Conservation (phyloP, 1,140 invertebrate genomes). For the honey bee (Apis mellifera) region DNA sequence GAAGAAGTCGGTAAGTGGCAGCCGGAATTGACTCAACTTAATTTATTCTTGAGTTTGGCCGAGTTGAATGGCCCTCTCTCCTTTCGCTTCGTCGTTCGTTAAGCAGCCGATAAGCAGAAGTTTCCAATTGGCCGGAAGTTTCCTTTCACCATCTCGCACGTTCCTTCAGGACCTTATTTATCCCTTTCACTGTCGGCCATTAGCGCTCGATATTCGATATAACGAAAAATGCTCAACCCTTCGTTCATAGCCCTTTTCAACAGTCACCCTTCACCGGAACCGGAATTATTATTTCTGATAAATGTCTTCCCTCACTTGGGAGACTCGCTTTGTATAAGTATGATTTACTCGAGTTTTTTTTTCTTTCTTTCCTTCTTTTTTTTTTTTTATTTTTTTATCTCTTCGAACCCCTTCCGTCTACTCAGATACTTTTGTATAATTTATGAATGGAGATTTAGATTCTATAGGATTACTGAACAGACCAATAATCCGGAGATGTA, state of each 20-base stretch:
- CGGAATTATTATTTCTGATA: slow-evolving; percentile 22
- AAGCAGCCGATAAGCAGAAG: slow-evolving; percentile 60
- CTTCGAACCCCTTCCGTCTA: background rate
- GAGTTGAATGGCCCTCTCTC: slow-evolving; percentile 54
- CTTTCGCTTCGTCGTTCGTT: slow-evolving; percentile 58
- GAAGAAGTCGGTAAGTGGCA: slow-evolving; percentile 18
- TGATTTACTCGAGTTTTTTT: too few species aligned
- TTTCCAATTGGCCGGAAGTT: slow-evolving; percentile 54
- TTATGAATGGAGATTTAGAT: background rate
- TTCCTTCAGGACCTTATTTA: slow-evolving; percentile 55
- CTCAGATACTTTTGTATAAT: background rate
- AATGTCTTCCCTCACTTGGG: background rate
- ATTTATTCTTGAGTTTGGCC: slow-evolving; percentile 63
- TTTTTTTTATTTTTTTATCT: too few species aligned
- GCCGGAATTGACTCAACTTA: slow-evolving; percentile 62
- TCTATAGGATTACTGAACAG: background rate
- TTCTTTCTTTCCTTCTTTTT: background rate
- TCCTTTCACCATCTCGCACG: slow-evolving; percentile 48
- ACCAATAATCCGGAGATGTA: too few species aligned
- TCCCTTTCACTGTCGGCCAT: slow-evolving; percentile 50
- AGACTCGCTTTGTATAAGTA: background rate
- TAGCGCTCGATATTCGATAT: slow-evolving; percentile 52
- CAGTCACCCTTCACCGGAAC: background rate
- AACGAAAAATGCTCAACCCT: slow-evolving; percentile 26
- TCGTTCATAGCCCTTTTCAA: slow-evolving; percentile 7